Conservation (phyloP, 2,797 vertebrate genomes). For the Lutra lutra region DNA sequence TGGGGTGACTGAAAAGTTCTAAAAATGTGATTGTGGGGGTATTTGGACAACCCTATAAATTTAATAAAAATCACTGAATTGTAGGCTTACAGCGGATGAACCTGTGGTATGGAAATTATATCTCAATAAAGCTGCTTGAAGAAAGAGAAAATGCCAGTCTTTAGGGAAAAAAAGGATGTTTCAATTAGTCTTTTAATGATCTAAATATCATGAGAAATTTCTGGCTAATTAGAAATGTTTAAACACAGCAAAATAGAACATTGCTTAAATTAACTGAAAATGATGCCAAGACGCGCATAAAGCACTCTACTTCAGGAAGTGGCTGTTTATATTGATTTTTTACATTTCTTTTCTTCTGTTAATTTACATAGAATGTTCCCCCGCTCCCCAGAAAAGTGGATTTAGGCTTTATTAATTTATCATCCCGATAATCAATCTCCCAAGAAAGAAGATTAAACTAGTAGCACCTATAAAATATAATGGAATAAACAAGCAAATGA, state of each 20-base stretch:
- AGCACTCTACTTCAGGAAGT: not conserved
- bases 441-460: slow-evolving; percentile 29
- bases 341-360: not conserved
- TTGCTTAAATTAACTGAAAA: slow-evolving; percentile 65
- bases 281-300: slow-evolving; percentile 27
- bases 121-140: not conserved
- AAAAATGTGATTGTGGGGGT: not conserved
- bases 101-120: not conserved
- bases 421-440: not conserved
- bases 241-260: slow-evolving; percentile 64
- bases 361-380: not conserved
- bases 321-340: not conserved
- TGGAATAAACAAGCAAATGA: not conserved
- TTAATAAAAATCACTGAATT: slow-evolving; percentile 2
- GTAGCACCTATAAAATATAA: not conserved
- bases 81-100: not conserved
- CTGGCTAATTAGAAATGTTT: slow-evolving; percentile 70
- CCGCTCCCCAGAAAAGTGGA: not conserved
- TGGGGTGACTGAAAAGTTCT: not conserved
- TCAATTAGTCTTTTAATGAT: slow-evolving; percentile 61
- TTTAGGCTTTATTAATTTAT: slow-evolving; percentile 8
- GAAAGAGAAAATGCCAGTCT: not conserved
- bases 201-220: slow-evolving; percentile 59
- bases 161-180: slow-evolving; percentile 33
- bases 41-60: slow-evolving; percentile 22